Evolutionary conservation across 1,140 invertebrate species (phyloP).

Genomic region (Lucilia cuprina): DNA sequence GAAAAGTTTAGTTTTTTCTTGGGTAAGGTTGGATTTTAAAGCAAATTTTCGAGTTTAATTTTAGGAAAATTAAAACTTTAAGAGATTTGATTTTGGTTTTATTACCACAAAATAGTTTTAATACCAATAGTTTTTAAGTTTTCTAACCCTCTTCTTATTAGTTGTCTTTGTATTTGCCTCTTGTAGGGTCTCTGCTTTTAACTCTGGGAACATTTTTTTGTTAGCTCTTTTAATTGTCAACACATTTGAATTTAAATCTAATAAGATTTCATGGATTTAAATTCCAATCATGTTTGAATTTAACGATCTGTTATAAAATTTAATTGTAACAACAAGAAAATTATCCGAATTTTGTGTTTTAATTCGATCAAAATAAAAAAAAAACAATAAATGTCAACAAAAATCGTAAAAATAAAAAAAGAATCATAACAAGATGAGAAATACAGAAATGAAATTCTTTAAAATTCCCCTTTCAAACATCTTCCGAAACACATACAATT

Average conservation of each 20-base stretch:
- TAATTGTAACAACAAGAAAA: not conserved
- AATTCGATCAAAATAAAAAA: not conserved
- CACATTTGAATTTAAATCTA: not conserved
- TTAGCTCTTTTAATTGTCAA: not conserved
- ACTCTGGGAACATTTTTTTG: not conserved
- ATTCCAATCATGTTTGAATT: not conserved
- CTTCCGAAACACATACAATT: not conserved
- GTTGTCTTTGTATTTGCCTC: too few species aligned
- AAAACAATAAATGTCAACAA: not conserved
- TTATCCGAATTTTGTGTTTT: not conserved
- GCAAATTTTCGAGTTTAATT: not conserved
- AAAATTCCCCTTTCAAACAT: not conserved
- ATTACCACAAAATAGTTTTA: too few species aligned
- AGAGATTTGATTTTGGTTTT: too few species aligned
- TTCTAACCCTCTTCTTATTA: too few species aligned
- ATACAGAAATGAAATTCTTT: not conserved
- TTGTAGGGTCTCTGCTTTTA: too few species aligned
- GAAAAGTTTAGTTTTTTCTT: not conserved
- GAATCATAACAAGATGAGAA: not conserved
- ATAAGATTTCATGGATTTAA: not conserved
- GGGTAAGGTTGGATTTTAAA: not conserved
- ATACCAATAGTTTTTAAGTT: too few species aligned
- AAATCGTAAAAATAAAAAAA: not conserved
- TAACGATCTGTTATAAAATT: not conserved
- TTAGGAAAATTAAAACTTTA: too few species aligned